phyloP scores from a whole-genome alignment of 2,888 invertebrate genomes.

The Caenorhabditis panamensis region DNA sequence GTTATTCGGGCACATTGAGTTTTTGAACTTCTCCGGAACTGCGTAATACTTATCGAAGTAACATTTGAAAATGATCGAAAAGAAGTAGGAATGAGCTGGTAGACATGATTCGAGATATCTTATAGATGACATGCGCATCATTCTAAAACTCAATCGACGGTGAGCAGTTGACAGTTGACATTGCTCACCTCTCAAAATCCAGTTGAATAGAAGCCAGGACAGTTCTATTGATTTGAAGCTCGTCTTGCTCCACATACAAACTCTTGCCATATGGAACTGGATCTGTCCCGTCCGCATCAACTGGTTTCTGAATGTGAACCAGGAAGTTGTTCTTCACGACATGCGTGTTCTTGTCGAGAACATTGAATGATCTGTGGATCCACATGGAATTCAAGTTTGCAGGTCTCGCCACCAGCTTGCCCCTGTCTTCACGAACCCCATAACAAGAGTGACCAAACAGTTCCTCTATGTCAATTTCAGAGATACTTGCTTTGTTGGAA shows the following conservation, averaged over 20 bases:
- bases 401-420: conserved; percentile 61
- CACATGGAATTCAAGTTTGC: conserved; percentile 55
- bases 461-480: conserved; percentile 32
- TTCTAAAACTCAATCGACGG: neutral
- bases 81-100: conserved; percentile 16
- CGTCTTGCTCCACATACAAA: neutral
- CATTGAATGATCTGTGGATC: conserved; percentile 59
- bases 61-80: conserved; percentile 32
- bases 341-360: conserved; percentile 11
- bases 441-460: conserved; percentile 26
- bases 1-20: neutral
- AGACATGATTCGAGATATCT: neutral
- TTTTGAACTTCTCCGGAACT: neutral
- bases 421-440: conserved; percentile 22
- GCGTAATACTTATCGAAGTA: conserved; percentile 19
- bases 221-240: conserved; percentile 11
- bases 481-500: conserved; percentile 4
- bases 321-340: conserved; percentile 21
- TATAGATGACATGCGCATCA: neutral
- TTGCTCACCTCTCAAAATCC: conserved; percentile 5
- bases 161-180: too few relatives aligned
- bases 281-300: neutral
- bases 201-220: conserved; percentile 18
- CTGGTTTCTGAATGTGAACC: conserved; percentile 34
- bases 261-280: neutral